Base-by-base conservation (phyloP, 2,113 vertebrate genomes). In the Hemiscyllium ocellatum region DNA sequence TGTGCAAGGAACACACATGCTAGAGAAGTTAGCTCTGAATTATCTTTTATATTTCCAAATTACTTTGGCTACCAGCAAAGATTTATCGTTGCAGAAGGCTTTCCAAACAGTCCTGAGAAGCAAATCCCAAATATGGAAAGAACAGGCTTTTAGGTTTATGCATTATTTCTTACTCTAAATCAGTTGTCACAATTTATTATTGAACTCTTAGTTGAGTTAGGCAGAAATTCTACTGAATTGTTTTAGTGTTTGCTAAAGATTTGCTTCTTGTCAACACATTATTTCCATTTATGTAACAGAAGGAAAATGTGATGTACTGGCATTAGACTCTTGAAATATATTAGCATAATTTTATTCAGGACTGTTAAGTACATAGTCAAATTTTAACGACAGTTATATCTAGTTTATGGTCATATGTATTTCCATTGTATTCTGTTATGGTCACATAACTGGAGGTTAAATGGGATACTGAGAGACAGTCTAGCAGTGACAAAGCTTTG, bases 61-160 rank as follows among this genome's bases (percentile, higher is more conserved):
- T 91, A 20, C 33, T 56, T 19, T 65, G 87, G 15, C 56, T n/a
- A 50, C 87, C 56, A 65, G 15, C 29, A 91, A n/a, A 4, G 17
- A 17, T 65, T 90, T 89, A 65, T n/a, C n/a, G 5, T 91, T 91
- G 33, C n/a, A n/a, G 61, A 33, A 91, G 1, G 29, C 19, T 65
- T 65, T 91, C 61, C 86, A 91, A 89, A 91, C 87, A 91, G 56
- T 65, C 26, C 87, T 91, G 61, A 13, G n/a, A 65, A 91, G 20
- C 65, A 65, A 19, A 29, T 91, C 15, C 87, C 56, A n/a, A 91
- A 91, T 65, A 94, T 69, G n/a, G 66, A 94, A 94, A 94, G 37
- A 69, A 10, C 91, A 47, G 20, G 91, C 4, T 37, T 93, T 93
- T 37, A 3, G 50, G 33, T 94, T 89, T 89, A 89, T 61, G 66